These are phyloP conservation scores for Agriopis aurantiaria DNA, from an alignment of 2,888 invertebrate species.

Conservation along the genomic window DNA sequence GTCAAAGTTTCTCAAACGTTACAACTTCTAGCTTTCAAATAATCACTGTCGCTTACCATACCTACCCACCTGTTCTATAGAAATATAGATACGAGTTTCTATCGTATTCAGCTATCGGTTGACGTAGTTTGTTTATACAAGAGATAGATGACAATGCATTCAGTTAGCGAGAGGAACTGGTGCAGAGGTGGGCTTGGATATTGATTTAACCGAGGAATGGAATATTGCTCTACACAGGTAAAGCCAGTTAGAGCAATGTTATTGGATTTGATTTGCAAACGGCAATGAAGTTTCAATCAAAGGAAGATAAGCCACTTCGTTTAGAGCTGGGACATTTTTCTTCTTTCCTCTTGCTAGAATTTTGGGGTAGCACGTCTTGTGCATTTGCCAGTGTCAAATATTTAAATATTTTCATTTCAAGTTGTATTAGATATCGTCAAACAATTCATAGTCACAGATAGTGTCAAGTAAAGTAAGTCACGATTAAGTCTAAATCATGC, in stretches of 20 bases:
- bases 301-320: neutral
- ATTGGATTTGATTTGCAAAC: neutral
- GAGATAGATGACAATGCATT: constrained; percentile 16
- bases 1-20: neutral
- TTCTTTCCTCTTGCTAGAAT: too few relatives aligned
- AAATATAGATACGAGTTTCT: neutral
- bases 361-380: too few relatives aligned
- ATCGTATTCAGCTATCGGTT: neutral
- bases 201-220: neutral
- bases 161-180: constrained; percentile 10
- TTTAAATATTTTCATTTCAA: too few relatives aligned
- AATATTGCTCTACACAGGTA: constrained; percentile 5
- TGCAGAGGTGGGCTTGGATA: constrained; percentile 6
- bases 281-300: neutral
- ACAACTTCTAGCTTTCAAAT: too few relatives aligned
- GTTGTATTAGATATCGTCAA: too few relatives aligned
- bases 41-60: too few relatives aligned
- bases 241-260: neutral
- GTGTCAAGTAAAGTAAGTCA: too few relatives aligned
- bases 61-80: neutral
- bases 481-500: too few relatives aligned
- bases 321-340: too few relatives aligned
- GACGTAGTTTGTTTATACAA: constrained; percentile 1
- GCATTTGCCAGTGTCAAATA: too few relatives aligned
- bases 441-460: too few relatives aligned